Evolutionary conservation across 2,888 invertebrate genomes (phyloP), one percentile per base, ranked within the genome.

Genomic region (Apamea sordens): DNA sequence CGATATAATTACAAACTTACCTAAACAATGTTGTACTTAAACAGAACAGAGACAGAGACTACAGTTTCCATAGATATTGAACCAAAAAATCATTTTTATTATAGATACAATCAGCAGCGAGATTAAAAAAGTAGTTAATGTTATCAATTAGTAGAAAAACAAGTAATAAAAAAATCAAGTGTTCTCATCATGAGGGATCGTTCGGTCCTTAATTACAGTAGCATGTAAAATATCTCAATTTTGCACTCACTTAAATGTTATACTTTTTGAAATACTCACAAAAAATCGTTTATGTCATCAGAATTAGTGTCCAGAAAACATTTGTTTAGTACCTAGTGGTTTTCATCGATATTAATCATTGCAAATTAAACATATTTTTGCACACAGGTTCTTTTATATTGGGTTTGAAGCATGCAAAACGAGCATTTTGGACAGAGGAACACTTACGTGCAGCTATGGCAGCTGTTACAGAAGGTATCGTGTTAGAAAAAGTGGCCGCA

Each of bases 371-470:
- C 21, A 72, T 47, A 36, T 10, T n/a, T 61, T 61, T n/a, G n/a
- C 15, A 24, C n/a, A n/a, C 76, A 76, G 76, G n/a, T 11, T 50
- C 15, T 28, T 11, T 15, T 47, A 61, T 28, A 63, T 36, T 47
- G 59, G 32, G 5, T n/a, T 47, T 3, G 13, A 59, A 21, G 59
- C 18, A 15, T 72, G 18, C 15, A 15, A 76, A 47, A 36, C 67
- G 72, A 18, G n/a, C 68, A 24, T 10, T 21, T 36, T 73, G 79
- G 79, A 15, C 41, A 6, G 79, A 47, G 44, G 73, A 78, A 18
- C 47, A 21, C 15, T 69, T 80, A 11, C n/a, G 36, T 18, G 63
- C 61, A 6, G 80, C 80, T 36, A 44, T 79, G 65, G 7, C n/a
- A 44, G 79, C 75, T 67, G 67, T 70, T 70, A 32, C 8, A 50